Percentiles rank a stretch among this genome's conserved stretches.
These are phyloP conservation scores for Drosophila paulistorum DNA, from an alignment of 1,140 invertebrate genomes.

Conservation along the genomic window DNA sequence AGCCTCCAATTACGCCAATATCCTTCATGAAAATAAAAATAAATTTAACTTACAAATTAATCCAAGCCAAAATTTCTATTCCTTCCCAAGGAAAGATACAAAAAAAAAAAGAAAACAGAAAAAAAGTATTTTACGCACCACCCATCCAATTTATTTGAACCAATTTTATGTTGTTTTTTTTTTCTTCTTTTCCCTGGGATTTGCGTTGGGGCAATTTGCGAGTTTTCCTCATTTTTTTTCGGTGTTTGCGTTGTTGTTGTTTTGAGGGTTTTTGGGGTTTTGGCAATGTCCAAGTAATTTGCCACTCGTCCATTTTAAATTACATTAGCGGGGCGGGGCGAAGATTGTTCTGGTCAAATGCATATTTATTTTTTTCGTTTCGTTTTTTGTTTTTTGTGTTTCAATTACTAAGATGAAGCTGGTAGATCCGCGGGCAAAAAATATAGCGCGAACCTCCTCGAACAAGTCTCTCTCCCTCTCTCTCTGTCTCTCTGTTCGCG, in stretches of 20 bases:
- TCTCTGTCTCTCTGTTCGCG: not conserved
- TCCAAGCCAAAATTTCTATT: slow-evolving; percentile 51
- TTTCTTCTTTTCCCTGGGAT: slow-evolving; percentile 67
- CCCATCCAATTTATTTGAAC: slow-evolving; percentile 73
- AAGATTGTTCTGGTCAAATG: slow-evolving; percentile 63
- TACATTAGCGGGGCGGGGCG: slow-evolving; percentile 57
- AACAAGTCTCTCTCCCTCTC: slow-evolving; percentile 8
- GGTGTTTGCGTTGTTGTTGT: slow-evolving; percentile 5
- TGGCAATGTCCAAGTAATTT: slow-evolving; percentile 71
- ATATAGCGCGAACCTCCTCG: slow-evolving; percentile 7
- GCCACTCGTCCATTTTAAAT: slow-evolving; percentile 79
- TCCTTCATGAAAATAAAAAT: slow-evolving; percentile 31
- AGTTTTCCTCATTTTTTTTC: slow-evolving; percentile 21
- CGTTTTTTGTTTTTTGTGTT: slow-evolving; percentile 40
- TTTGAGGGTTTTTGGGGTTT: slow-evolving; percentile 8
- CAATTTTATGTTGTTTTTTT: slow-evolving; percentile 51
- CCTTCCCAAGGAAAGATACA: not conserved
- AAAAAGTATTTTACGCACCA: slow-evolving; percentile 64
- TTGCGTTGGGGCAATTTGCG: slow-evolving; percentile 62
- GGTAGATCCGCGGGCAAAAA: slow-evolving; percentile 17
- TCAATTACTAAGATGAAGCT: slow-evolving; percentile 59
- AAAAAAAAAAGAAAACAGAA: slow-evolving; percentile 23
- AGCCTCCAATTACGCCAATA: slow-evolving; percentile 41
- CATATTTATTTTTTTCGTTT: slow-evolving; percentile 60
- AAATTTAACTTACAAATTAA: slow-evolving; percentile 78